Percentiles rank a stretch among this genome's conserved stretches.
Conservation (phyloP, 2,113 vertebrate species). For the Phycodurus eques region DNA sequence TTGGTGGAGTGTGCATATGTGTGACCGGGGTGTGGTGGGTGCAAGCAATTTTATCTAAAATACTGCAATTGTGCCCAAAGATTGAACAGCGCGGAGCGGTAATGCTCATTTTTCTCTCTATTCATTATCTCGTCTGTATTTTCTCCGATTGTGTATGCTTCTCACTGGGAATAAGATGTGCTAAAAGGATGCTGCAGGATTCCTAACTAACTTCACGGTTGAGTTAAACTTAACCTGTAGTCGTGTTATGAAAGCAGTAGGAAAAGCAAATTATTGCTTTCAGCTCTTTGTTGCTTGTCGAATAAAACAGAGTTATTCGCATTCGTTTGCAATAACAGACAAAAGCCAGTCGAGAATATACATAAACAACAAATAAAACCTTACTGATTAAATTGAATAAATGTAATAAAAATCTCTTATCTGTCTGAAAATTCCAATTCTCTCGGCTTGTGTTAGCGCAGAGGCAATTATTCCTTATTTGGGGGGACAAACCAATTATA, state of each 20-base stretch:
- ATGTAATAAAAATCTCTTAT: neutral
- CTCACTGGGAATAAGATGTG: slow-evolving; percentile 66
- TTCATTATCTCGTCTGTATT: slow-evolving; percentile 80
- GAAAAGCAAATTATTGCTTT: slow-evolving; percentile 76
- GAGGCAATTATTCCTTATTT: slow-evolving; percentile 67
- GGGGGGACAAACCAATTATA: slow-evolving; percentile 39
- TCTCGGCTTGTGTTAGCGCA: slow-evolving; percentile 70
- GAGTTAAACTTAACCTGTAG: slow-evolving; percentile 70
- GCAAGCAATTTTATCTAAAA: slow-evolving; percentile 79
- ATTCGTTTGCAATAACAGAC: slow-evolving; percentile 4
- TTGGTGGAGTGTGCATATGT: slow-evolving; percentile 46
- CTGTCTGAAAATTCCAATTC: slow-evolving; percentile 67
- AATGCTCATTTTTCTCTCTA: slow-evolving; percentile 73
- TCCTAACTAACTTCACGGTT: slow-evolving; percentile 69
- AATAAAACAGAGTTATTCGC: slow-evolving; percentile 3
- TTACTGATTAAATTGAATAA: slow-evolving; percentile 1
- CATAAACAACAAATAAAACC: neutral
- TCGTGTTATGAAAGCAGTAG: slow-evolving; percentile 69
- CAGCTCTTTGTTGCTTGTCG: slow-evolving; percentile 54
- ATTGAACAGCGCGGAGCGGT: slow-evolving; percentile 73
- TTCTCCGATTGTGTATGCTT: slow-evolving; percentile 73
- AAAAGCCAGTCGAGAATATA: slow-evolving; percentile 3
- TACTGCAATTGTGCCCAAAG: slow-evolving; percentile 78
- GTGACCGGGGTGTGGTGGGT: slow-evolving; percentile 40
- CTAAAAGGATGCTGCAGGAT: slow-evolving; percentile 69